A percentile compares a stretch with the other conserved stretches of the same genome.
These are phyloP conservation scores for Sebastes jordani DNA, from an alignment of 2,797 vertebrate species.

Conservation along the genomic window DNA sequence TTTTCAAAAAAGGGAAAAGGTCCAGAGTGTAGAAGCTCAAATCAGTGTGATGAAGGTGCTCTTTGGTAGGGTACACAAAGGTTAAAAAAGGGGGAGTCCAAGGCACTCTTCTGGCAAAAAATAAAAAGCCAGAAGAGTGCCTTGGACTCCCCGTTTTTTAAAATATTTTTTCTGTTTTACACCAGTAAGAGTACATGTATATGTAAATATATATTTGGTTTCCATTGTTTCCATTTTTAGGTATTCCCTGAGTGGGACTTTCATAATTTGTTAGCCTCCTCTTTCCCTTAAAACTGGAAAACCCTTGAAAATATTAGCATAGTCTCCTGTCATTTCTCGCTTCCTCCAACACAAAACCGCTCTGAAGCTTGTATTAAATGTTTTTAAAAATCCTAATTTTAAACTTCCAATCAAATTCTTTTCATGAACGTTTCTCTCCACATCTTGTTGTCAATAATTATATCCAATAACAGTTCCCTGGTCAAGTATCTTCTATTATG, in stretches of 20 bases:
- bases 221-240: background rate
- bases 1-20: fast-evolving
- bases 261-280: background rate
- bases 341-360: background rate
- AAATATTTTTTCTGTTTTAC: background rate
- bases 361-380: background rate
- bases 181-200: background rate
- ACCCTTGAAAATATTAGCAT: background rate
- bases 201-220: background rate
- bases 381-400: background rate
- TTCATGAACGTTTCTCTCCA: background rate
- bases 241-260: background rate
- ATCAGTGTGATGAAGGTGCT: no score
- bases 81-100: no score
- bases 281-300: background rate
- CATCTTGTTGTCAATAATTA: background rate
- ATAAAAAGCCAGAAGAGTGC: no score
- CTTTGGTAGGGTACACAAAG: no score
- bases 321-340: background rate
- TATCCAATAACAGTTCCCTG: background rate
- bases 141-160: no score
- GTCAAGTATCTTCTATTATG: background rate
- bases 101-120: no score
- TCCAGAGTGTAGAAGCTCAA: no score
- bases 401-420: background rate